Evolutionary conservation across 2,888 invertebrate species (phyloP).

Genomic region (Entomobrya proxima): DNA sequence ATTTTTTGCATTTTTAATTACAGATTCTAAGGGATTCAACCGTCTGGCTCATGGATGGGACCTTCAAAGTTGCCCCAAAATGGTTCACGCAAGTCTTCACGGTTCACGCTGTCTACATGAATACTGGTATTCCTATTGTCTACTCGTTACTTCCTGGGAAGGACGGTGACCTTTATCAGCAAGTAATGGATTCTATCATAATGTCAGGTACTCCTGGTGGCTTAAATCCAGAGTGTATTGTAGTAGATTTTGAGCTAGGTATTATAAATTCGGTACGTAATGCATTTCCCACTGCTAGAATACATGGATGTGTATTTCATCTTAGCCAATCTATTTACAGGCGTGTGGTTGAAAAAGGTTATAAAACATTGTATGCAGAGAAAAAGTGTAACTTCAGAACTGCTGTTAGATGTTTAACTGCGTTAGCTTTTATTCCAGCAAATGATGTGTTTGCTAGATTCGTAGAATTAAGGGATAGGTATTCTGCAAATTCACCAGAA

Average conservation of each 20-base stretch:
- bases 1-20: no score
- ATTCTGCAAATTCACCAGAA: neutral
- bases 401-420: neutral
- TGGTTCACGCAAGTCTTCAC: no score
- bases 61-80: no score
- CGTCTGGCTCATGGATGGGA: no score
- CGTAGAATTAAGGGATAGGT: neutral
- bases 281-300: neutral
- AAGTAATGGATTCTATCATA: no score
- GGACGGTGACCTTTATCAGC: no score
- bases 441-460: neutral
- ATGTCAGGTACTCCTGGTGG: no score
- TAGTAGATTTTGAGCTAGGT: neutral
- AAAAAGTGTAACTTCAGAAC: neutral
- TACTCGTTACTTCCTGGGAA: no score
- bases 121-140: no score
- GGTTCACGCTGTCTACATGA: no score
- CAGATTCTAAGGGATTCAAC: no score
- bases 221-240: neutral
- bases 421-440: neutral
- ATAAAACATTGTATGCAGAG: neutral
- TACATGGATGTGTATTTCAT: neutral
- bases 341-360: neutral
- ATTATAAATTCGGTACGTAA: neutral
- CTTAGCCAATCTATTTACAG: neutral